Evolutionary conservation across 2,113 vertebrate species (phyloP).

Genomic region (Butastur rufipennis): DNA sequence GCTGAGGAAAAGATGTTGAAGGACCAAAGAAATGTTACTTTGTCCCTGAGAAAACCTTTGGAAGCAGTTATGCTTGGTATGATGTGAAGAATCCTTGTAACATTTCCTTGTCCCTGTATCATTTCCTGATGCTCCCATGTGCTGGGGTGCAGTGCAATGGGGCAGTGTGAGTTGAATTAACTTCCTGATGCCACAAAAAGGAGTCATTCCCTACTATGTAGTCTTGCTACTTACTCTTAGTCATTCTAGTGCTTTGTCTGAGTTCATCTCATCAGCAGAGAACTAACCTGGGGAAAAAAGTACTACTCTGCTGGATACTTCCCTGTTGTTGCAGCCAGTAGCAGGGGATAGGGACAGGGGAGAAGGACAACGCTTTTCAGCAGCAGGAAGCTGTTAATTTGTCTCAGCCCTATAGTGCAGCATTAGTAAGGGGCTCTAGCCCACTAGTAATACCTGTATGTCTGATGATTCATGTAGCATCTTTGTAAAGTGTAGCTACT

Average conservation of each 20-base stretch:
- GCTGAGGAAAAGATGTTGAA: not conserved
- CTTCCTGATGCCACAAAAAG: not conserved
- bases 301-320: not conserved
- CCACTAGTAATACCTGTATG: too few species aligned
- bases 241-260: not conserved
- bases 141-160: not conserved
- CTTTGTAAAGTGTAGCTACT: not conserved
- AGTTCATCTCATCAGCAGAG: not conserved
- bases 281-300: not conserved
- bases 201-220: not conserved
- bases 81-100: not conserved
- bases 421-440: not conserved
- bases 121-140: not conserved
- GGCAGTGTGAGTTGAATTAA: not conserved
- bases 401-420: not conserved
- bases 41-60: not conserved
- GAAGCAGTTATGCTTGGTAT: not conserved
- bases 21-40: not conserved
- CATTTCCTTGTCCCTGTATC: not conserved
- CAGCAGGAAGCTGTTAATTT: not conserved
- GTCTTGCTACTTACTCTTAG: not conserved
- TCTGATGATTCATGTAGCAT: not conserved
- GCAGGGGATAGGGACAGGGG: not conserved
- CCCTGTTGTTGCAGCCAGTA: not conserved
- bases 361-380: not conserved